Base-by-base conservation (phyloP, 1,140 invertebrate species). In the Olivierus martensii region DNA sequence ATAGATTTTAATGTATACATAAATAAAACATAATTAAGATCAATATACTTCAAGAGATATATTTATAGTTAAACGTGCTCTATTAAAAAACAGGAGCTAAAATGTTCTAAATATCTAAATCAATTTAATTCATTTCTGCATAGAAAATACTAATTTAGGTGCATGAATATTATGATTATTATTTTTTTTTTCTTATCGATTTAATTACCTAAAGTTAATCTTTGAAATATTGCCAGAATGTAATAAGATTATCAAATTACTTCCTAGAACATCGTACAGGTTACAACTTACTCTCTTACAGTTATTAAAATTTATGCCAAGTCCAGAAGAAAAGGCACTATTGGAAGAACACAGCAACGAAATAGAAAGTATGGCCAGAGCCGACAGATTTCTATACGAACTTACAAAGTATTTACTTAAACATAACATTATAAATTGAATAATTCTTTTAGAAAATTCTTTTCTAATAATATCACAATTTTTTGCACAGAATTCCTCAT, bases 321-420 rank as follows among this genome's bases (percentile, higher is more conserved):
- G 85, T 38, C 77, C 84, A 1, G 92, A 97, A 67, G 94, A 98
- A 67, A 80, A 83, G 2, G 84, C 85, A 3, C 68, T 93, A 39
- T 71, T 98, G 45, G 86, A 92, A 64, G 90, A 96, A 67, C 86
- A 94, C 62, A 83, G 85, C 58, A 84, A 89, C 63, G 90, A 95
- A 62, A 80, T 93, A 44, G 87, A 94, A 56, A 85, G 80, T 49
- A 76, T 93, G 67, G 87, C 88, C 1, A 75, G 90, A 52, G 93
- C 93, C 35, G 94, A 98, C 69, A 76, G 88, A 54, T 97, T 97
- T 70, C 75, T 98, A 2, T 93, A 87, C 64, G 91, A 97, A 77
- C 93, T 97, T 65, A 52, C 59, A n/a, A 52, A 91, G 70, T 46
- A n/a, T 46, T 6, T 28, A 46, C 21, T 5, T 45, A 45, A 9